A percentile compares a stretch with the other conserved stretches of the same genome.
Conservation (phyloP, 2,888 invertebrate species). For the Reticulitermes lucifugus region DNA sequence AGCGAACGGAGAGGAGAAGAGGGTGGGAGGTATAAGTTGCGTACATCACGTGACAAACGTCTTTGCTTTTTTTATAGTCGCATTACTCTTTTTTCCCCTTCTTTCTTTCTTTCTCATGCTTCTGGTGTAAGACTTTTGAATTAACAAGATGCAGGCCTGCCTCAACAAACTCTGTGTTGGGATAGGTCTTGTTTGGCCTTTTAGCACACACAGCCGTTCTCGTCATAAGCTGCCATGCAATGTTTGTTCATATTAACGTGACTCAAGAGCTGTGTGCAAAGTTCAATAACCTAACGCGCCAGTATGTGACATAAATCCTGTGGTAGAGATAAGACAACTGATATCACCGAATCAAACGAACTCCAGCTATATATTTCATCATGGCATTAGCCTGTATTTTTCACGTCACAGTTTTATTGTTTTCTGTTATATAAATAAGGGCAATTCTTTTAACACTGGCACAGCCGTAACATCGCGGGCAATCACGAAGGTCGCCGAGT, state of each 20-base stretch:
- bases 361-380: no score
- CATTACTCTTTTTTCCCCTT: conserved; percentile 7
- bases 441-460: no score
- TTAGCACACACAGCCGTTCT: neutral
- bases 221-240: conserved; percentile 31
- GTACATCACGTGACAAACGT: conserved; percentile 47
- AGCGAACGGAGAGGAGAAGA: conserved; percentile 3
- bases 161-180: conserved; percentile 33
- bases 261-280: conserved; percentile 18
- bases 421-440: no score
- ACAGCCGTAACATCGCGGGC: no score
- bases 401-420: no score
- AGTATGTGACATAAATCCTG: neutral
- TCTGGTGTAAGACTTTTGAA: conserved; percentile 29
- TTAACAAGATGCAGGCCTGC: conserved; percentile 40
- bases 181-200: conserved; percentile 40
- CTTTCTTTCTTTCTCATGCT: conserved; percentile 31
- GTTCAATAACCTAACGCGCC: conserved; percentile 32
- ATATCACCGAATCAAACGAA: neutral
- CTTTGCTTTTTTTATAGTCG: conserved; percentile 42
- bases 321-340: conserved; percentile 14
- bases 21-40: conserved; percentile 37
- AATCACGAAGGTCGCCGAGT: no score
- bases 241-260: conserved; percentile 38
- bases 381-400: no score